Evolutionary conservation across 2,888 invertebrate genomes (phyloP), one percentile per base, ranked within the genome.

Genomic region (Thereva nobilitata): DNA sequence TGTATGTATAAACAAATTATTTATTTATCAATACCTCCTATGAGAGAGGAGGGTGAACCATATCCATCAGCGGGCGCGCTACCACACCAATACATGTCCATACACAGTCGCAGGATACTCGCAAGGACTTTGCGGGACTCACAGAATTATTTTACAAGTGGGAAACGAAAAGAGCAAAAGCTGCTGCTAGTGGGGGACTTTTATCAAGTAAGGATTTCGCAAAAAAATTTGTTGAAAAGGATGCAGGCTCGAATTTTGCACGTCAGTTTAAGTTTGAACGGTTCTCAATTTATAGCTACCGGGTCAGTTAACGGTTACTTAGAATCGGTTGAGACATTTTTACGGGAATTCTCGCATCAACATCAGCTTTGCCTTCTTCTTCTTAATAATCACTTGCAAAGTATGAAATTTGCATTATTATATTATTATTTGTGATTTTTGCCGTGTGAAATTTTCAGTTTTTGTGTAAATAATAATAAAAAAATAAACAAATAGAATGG

Each of bases 401-500:
- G 23, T 23, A 23, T 23, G 23, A 23, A 23, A 23, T 23, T 23
- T 23, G 23, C 23, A 23, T 2, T 23, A 2, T 23, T 23, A 23
- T 2, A 23, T n/a, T n/a, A 23, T 23, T 23, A 23, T 23, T 23
- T 23, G 23, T 23, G 23, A 23, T 23, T 23, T 23, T 23, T 23
- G 23, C 23, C 23, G 23, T 23, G 23, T 23, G 23, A 23, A 23
- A 23, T 23, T 23, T 23, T 23, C n/a, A 2, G 1, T 23, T 23
- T 23, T 23, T 23, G 23, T 23, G 23, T 23, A 23, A 23, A 23
- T 23, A 23, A 23, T 23, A 23, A 2, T 23, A 23, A 23, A 45
- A 7, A 50, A 40, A 61, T 41, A 50, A 40, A 53, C n/a, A 40
- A 34, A 23, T 23, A 40, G 70, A 73, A 93, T 93, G 93, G 92